phyloP scores from a whole-genome alignment of 2,888 invertebrate species.

The Temnothorax rugatulus region DNA sequence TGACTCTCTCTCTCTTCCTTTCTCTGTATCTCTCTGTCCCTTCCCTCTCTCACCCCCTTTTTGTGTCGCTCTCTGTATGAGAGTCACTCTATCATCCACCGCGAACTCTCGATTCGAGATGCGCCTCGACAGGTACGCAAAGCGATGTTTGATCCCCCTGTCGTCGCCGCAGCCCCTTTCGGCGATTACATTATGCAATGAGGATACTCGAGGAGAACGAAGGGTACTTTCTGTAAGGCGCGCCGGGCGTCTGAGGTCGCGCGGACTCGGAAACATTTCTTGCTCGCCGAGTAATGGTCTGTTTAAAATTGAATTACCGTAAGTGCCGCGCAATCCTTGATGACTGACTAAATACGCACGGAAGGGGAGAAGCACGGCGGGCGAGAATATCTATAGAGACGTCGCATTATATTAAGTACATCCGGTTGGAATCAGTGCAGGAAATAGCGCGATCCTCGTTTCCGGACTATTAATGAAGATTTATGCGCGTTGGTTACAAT shows the following conservation, averaged over 20 bases:
- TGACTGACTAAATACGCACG: slow-evolving; percentile 67
- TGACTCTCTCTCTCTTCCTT: slow-evolving; percentile 25
- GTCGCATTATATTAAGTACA: slow-evolving; percentile 42
- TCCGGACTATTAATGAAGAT: slow-evolving; percentile 25
- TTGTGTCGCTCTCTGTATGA: slow-evolving; percentile 11
- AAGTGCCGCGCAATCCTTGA: slow-evolving; percentile 69
- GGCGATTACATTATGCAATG: slow-evolving; percentile 75
- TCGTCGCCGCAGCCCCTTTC: slow-evolving; percentile 55
- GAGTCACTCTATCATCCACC: slow-evolving; percentile 65
- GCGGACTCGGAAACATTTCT: slow-evolving; percentile 72
- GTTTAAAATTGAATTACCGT: slow-evolving; percentile 73
- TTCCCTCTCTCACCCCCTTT: neutral
- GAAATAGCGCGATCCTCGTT: slow-evolving; percentile 14
- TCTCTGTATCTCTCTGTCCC: neutral
- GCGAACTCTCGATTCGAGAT: slow-evolving; percentile 67
- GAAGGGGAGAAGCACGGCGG: neutral
- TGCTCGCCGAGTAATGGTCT: slow-evolving; percentile 64
- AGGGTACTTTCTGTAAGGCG: slow-evolving; percentile 69
- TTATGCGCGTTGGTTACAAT: neutral
- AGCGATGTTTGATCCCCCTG: slow-evolving; percentile 57
- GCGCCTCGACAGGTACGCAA: slow-evolving; percentile 64
- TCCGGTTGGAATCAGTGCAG: slow-evolving; percentile 22
- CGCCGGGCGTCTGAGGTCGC: slow-evolving; percentile 64
- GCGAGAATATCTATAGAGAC: slow-evolving; percentile 25
- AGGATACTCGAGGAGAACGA: slow-evolving; percentile 68